Evolutionary conservation across 2,113 vertebrate species (phyloP).

Genomic region (Archilochus colubris): DNA sequence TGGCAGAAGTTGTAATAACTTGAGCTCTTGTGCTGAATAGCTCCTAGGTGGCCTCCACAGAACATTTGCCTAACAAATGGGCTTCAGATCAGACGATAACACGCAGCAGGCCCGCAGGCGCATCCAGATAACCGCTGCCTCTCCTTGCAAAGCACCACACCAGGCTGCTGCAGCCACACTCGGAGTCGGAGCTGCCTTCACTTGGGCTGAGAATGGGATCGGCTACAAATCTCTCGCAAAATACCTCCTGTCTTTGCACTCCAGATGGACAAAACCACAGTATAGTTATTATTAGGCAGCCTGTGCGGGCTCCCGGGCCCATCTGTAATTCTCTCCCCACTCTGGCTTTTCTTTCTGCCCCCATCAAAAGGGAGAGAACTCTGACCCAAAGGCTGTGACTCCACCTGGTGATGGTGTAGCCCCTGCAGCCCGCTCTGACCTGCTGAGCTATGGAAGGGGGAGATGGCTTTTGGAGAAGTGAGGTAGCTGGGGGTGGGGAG

Average conservation of each 20-base stretch:
- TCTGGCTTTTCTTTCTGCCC: not conserved
- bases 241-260: not conserved
- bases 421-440: not conserved
- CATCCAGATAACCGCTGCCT: slow-evolving; percentile 8
- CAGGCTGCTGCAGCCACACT: not conserved
- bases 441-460: not conserved
- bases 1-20: slow-evolving; percentile 40
- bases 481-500: not conserved
- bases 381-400: not conserved
- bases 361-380: not conserved
- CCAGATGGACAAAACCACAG: not conserved
- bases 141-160: not conserved
- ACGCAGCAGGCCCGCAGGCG: not conserved
- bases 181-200: not conserved
- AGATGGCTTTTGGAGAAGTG: not conserved
- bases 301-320: not conserved
- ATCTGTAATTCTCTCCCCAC: not conserved
- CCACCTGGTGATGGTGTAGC: not conserved
- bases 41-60: slow-evolving; percentile 51
- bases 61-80: slow-evolving; percentile 67
- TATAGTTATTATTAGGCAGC: not conserved
- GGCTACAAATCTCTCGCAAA: not conserved
- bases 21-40: not conserved
- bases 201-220: not conserved
- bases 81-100: slow-evolving; percentile 46